phyloP scores from a whole-genome alignment of 2,888 invertebrate genomes.

The Stenodera caucasica region DNA sequence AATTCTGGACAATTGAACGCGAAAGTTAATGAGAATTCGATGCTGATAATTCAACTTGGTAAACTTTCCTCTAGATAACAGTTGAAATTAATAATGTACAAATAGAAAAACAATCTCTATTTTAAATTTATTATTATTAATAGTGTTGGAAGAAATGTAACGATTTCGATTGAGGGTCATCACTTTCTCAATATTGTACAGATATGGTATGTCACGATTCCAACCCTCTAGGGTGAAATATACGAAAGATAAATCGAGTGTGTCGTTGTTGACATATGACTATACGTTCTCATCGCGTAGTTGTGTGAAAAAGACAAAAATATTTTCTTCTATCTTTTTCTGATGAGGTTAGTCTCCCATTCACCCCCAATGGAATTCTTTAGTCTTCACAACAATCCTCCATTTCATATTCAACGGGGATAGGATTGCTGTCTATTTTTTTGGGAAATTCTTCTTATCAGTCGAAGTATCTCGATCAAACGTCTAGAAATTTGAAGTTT shows the following conservation, averaged over 20 bases:
- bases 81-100: background rate
- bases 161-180: slow-evolving; percentile 27
- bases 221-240: slow-evolving; percentile 49
- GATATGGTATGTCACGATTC: slow-evolving; percentile 46
- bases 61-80: slow-evolving; percentile 2
- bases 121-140: background rate
- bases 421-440: background rate
- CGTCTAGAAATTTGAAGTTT: background rate
- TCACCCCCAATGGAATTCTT: slow-evolving; percentile 25
- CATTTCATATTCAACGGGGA: slow-evolving; percentile 11
- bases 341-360: slow-evolving; percentile 39
- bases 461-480: background rate
- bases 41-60: background rate
- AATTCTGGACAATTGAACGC: slow-evolving; percentile 5
- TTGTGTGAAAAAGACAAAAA: slow-evolving; percentile 28
- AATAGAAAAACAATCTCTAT: background rate
- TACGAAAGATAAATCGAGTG: slow-evolving; percentile 53
- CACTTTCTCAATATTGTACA: slow-evolving; percentile 40
- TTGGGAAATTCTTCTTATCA: background rate
- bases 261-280: slow-evolving; percentile 53
- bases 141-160: background rate
- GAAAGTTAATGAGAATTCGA: background rate
- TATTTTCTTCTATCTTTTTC: slow-evolving; percentile 7
- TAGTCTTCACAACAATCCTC: slow-evolving; percentile 22
- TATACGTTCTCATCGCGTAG: slow-evolving; percentile 42